Percentiles rank a stretch among this genome's conserved stretches.
phyloP scores from a whole-genome alignment of 92 coral and sea anemone genomes.

The Micromussa lordhowensis region DNA sequence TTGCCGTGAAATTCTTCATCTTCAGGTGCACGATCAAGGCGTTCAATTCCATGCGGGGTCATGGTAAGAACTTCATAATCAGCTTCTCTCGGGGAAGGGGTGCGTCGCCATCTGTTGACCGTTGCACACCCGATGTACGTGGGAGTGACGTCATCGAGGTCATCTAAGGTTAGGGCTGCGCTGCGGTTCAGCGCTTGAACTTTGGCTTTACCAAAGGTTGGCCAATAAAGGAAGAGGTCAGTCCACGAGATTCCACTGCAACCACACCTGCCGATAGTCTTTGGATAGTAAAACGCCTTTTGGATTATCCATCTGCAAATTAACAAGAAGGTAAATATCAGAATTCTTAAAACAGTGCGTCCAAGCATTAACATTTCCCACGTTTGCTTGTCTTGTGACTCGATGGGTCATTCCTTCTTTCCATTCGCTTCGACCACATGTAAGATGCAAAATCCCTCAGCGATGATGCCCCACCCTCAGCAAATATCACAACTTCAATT shows the following conservation, averaged over 20 bases:
- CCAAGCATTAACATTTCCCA: too few relatives aligned
- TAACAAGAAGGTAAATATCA: not conserved
- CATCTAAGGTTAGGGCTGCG: constrained; percentile 68
- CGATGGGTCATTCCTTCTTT: not conserved
- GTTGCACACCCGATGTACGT: constrained; percentile 77
- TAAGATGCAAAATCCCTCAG: too few relatives aligned
- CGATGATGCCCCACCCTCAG: too few relatives aligned
- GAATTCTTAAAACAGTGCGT: too few relatives aligned
- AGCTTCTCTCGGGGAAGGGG: constrained; percentile 18
- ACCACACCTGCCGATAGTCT: constrained; percentile 15
- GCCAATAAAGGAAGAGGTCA: constrained; percentile 47
- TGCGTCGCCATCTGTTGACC: constrained; percentile 72
- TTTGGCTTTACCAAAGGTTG: constrained; percentile 25
- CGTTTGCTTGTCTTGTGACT: too few relatives aligned
- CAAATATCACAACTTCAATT: too few relatives aligned
- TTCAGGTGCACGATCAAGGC: constrained; percentile 60
- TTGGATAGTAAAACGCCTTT: constrained; percentile 34
- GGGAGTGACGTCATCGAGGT: constrained; percentile 76
- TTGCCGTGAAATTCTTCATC: constrained; percentile 62
- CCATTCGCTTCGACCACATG: too few relatives aligned
- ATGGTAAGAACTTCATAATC: constrained; percentile 65
- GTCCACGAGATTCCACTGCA: constrained; percentile 33
- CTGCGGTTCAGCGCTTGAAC: not conserved
- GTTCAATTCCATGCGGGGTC: constrained; percentile 66
- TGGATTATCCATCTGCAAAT: constrained; percentile 13